These are phyloP conservation scores for Guaruba guarouba DNA, from an alignment of 2,113 vertebrate genomes.

Conservation along the genomic window DNA sequence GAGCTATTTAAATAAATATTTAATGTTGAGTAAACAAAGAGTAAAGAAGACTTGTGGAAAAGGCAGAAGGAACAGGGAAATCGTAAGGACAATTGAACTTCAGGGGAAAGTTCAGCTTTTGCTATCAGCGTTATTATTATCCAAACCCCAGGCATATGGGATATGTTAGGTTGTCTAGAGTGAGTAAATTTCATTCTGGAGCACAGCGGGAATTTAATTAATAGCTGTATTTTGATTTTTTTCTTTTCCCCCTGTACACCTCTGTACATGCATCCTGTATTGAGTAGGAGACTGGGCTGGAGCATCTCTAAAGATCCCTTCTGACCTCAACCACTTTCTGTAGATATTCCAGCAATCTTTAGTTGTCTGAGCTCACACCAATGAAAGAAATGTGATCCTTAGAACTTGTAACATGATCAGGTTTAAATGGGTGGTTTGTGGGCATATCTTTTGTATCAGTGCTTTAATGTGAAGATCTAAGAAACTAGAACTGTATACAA, in stretches of 20 bases:
- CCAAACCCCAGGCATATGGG: background rate
- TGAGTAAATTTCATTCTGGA: background rate
- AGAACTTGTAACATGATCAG: background rate
- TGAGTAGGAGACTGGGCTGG: background rate
- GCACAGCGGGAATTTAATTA: background rate
- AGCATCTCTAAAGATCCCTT: background rate
- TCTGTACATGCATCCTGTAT: background rate
- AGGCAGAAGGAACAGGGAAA: background rate
- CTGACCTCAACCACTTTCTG: background rate
- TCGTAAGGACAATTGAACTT: background rate
- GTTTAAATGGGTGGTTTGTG: background rate
- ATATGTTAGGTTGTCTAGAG: background rate
- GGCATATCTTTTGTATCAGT: background rate
- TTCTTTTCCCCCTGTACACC: background rate
- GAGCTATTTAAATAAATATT: slow-evolving; percentile 4
- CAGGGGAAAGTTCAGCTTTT: background rate
- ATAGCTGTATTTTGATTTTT: background rate
- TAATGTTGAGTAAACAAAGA: background rate
- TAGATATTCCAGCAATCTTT: background rate
- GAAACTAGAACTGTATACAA: background rate
- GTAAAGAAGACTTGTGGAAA: background rate
- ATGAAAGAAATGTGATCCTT: background rate
- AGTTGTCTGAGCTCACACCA: background rate
- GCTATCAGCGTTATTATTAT: background rate
- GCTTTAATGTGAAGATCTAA: background rate